These are phyloP conservation scores for Nematostella vectensis DNA, from an alignment of 92 coral and sea anemone genomes.

Conservation along the genomic window DNA sequence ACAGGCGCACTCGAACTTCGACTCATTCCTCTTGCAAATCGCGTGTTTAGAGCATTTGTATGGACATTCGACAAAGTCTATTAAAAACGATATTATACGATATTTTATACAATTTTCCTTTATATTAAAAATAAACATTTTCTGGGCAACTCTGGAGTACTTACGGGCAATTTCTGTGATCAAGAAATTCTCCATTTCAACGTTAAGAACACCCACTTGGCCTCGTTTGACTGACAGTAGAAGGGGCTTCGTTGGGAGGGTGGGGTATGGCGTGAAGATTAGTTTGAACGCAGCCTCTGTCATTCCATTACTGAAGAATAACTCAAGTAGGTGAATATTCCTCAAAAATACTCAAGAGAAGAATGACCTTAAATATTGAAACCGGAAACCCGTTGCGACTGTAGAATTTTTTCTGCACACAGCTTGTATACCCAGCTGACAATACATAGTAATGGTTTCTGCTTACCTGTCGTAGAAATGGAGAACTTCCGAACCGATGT, in stretches of 20 bases:
- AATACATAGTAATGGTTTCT: too few species aligned
- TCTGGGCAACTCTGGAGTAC: too few species aligned
- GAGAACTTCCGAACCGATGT: constrained; percentile 35
- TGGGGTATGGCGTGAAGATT: constrained; percentile 47
- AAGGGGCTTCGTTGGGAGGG: constrained; percentile 48
- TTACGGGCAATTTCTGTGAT: constrained; percentile 63
- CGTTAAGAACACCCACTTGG: constrained; percentile 29
- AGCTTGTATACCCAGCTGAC: too few species aligned
- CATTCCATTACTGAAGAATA: constrained; percentile 43
- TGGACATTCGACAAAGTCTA: constrained; percentile 68
- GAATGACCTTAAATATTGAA: too few species aligned
- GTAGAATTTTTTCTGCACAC: too few species aligned
- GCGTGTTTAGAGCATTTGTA: constrained; percentile 41
- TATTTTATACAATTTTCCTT: neutral
- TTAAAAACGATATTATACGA: neutral
- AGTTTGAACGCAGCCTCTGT: constrained; percentile 57
- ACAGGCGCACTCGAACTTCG: constrained; percentile 60
- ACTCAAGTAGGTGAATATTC: too few species aligned
- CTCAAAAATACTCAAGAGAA: too few species aligned
- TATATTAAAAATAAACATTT: too few species aligned
- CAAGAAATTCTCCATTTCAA: constrained; percentile 54
- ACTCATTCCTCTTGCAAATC: constrained; percentile 55
- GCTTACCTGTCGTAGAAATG: constrained; percentile 53
- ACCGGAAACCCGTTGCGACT: too few species aligned
- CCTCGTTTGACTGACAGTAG: constrained; percentile 67